A percentile compares a stretch with the other conserved stretches of the same genome.
phyloP scores from a whole-genome alignment of 2,888 invertebrate genomes.

The Leucozona laternaria region DNA sequence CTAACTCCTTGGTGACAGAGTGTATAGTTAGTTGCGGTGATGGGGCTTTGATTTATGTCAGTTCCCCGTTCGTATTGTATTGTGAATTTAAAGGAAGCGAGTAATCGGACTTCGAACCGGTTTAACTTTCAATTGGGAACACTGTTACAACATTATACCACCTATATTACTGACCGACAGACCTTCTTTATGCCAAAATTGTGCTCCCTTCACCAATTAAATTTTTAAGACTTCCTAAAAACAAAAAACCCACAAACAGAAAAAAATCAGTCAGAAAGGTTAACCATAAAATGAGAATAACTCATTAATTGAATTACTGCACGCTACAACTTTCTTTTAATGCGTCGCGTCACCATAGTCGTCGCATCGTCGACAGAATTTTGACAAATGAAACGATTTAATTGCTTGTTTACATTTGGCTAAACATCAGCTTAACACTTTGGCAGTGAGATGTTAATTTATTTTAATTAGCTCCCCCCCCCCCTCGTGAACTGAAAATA shows the following conservation, averaged over 20 bases:
- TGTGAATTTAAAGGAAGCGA: slow-evolving; percentile 15
- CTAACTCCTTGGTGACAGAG: slow-evolving; percentile 40
- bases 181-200: slow-evolving; percentile 30
- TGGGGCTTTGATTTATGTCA: slow-evolving; percentile 33
- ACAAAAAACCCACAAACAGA: background rate
- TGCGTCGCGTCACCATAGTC: no score
- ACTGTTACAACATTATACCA: background rate
- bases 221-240: slow-evolving; percentile 23
- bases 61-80: slow-evolving; percentile 20
- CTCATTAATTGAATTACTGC: slow-evolving; percentile 58
- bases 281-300: slow-evolving; percentile 35
- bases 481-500: background rate
- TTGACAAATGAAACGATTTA: slow-evolving; percentile 29
- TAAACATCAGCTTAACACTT: slow-evolving; percentile 16
- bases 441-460: slow-evolving; percentile 30
- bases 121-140: slow-evolving; percentile 42
- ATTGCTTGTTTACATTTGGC: slow-evolving; percentile 34
- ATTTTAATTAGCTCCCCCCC: slow-evolving; percentile 9
- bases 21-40: background rate
- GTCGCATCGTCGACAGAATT: background rate
- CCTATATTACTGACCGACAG: slow-evolving; percentile 41
- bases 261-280: slow-evolving; percentile 1
- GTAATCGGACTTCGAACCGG: slow-evolving; percentile 36
- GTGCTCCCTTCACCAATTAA: slow-evolving; percentile 33
- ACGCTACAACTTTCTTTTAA: slow-evolving; percentile 60